Conservation (phyloP, 2,888 invertebrate species). For the Serripes groenlandicus region DNA sequence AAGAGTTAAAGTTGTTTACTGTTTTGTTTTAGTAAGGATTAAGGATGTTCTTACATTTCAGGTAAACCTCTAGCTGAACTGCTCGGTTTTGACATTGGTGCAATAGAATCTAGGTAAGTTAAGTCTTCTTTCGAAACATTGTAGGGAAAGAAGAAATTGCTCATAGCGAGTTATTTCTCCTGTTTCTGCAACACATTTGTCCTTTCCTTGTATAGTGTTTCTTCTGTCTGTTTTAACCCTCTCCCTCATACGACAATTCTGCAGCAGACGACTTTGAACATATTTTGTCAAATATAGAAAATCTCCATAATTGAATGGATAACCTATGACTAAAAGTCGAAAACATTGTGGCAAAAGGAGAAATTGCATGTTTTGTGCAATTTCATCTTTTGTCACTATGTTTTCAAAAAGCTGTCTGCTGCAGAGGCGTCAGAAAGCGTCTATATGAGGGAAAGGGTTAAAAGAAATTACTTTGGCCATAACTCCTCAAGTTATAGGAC, state of each 20-base stretch:
- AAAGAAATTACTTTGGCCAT: too few relatives aligned
- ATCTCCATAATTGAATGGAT: too few relatives aligned
- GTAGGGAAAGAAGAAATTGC: not conserved
- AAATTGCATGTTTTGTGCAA: not conserved
- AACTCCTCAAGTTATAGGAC: too few relatives aligned
- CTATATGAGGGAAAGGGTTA: too few relatives aligned
- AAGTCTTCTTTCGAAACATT: not conserved
- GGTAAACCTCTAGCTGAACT: slow-evolving; percentile 73
- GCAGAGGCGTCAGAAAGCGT: too few relatives aligned
- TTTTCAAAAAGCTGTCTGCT: not conserved
- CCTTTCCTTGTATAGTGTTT: not conserved
- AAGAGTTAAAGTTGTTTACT: too few relatives aligned
- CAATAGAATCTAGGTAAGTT: slow-evolving; percentile 76
- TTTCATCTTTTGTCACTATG: not conserved
- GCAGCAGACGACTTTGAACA: too few relatives aligned
- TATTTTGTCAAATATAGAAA: too few relatives aligned
- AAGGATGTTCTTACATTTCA: slow-evolving; percentile 54
- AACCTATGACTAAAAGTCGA: too few relatives aligned
- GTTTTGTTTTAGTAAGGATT: slow-evolving; percentile 15
- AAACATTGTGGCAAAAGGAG: too few relatives aligned
- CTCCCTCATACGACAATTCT: too few relatives aligned
- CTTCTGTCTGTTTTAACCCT: too few relatives aligned
- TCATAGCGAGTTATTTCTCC: not conserved
- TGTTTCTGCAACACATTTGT: not conserved
- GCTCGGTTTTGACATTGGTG: slow-evolving; percentile 76